phyloP scores from a whole-genome alignment of 2,888 invertebrate species.

The Caenorhabditis afra region DNA sequence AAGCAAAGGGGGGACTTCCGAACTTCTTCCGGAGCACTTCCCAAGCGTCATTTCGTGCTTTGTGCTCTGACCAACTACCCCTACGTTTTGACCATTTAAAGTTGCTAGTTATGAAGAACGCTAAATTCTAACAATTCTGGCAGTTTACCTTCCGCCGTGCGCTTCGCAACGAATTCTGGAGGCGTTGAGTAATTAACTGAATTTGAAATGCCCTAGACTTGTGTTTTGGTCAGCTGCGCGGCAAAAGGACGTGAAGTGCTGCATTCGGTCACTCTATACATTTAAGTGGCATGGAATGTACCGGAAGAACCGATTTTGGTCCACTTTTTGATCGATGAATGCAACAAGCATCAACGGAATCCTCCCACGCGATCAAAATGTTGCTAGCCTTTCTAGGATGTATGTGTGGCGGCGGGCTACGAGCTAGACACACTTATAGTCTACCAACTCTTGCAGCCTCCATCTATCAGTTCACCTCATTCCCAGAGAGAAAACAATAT shows the following conservation, averaged over 20 bases:
- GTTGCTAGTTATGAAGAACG: too few relatives aligned
- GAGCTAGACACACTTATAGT: constrained; percentile 11
- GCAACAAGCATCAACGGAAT: background rate
- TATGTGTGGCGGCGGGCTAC: background rate
- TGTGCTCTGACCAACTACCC: constrained; percentile 21
- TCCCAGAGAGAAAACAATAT: background rate
- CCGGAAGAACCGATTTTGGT: constrained; percentile 46
- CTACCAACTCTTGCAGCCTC: background rate
- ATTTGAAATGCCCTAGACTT: constrained; percentile 21
- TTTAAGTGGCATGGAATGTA: constrained; percentile 48
- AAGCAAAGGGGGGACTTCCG: background rate
- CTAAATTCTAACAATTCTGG: too few relatives aligned
- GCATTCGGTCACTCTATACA: constrained; percentile 31
- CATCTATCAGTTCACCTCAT: background rate
- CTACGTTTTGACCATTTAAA: too few relatives aligned
- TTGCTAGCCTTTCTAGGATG: constrained; percentile 9
- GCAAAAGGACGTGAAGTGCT: constrained; percentile 44
- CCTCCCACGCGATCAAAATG: constrained; percentile 21
- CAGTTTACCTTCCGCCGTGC: too few relatives aligned
- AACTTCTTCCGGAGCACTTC: background rate
- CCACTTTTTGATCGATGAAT: constrained; percentile 39
- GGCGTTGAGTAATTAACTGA: constrained; percentile 26
- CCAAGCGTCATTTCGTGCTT: constrained; percentile 2
- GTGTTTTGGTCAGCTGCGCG: constrained; percentile 45
- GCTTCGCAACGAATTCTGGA: too few relatives aligned